Conservation (phyloP, 2,113 vertebrate species). For the Psephotus haematonotus region DNA sequence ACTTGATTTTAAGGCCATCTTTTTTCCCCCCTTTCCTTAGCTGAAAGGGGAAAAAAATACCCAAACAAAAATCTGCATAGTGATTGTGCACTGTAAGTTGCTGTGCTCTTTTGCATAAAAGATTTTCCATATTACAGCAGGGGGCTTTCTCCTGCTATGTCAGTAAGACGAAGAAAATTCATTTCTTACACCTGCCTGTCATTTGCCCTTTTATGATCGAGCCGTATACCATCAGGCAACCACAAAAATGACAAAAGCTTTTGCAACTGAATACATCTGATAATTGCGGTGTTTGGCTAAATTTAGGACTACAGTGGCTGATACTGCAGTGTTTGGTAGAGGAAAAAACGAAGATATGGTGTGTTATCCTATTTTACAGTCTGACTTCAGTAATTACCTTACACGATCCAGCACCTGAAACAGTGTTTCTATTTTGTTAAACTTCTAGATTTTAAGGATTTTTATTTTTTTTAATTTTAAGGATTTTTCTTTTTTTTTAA, state of each 20-base stretch:
- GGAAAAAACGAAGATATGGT: neutral
- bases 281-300: conserved; percentile 72
- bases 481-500: neutral
- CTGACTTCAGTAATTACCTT: conserved; percentile 34
- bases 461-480: neutral
- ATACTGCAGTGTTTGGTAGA: neutral
- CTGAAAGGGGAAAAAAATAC: conserved; percentile 45
- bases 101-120: conserved; percentile 80
- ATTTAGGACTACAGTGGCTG: conserved; percentile 37
- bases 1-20: conserved; percentile 46
- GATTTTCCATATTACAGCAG: conserved; percentile 80
- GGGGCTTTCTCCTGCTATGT: conserved; percentile 75
- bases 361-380: conserved; percentile 1
- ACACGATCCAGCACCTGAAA: conserved; percentile 48
- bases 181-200: conserved; percentile 76
- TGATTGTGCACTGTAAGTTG: conserved; percentile 73
- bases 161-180: conserved; percentile 77
- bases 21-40: neutral
- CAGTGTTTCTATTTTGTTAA: conserved; percentile 4
- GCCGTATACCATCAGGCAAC: conserved; percentile 73
- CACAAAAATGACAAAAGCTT: conserved; percentile 73
- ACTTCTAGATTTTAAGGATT: neutral
- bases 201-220: conserved; percentile 78
- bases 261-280: conserved; percentile 68
- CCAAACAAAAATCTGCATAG: conserved; percentile 51